Percentiles rank a stretch among this genome's conserved stretches.
Conservation (phyloP, 1,140 invertebrate genomes). For the Ips typographus region DNA sequence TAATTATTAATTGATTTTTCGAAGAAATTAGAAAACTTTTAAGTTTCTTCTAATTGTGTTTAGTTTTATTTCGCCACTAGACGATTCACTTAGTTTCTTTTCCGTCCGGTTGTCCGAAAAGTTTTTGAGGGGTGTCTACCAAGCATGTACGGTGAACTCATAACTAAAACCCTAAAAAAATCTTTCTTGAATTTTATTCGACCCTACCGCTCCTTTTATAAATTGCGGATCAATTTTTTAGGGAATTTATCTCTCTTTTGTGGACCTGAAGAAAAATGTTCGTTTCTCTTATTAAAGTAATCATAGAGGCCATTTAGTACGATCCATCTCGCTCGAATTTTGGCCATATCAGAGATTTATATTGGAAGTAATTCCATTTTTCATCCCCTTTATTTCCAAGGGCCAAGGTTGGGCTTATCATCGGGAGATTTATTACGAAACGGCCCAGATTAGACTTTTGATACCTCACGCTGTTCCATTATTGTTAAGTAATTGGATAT, state of each 20-base stretch:
- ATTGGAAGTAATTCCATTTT: slow-evolving; percentile 35
- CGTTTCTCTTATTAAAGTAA: slow-evolving; percentile 37
- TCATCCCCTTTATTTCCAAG: slow-evolving; percentile 32
- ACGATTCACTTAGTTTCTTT: too few species aligned
- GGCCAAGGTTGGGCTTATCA: slow-evolving; percentile 32
- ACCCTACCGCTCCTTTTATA: slow-evolving; percentile 22
- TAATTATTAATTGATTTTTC: slow-evolving; percentile 22
- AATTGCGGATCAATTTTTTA: slow-evolving; percentile 37
- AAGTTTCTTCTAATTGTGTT: slow-evolving; percentile 5
- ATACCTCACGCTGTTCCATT: not conserved
- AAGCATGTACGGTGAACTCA: too few species aligned
- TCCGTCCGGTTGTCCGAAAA: not conserved
- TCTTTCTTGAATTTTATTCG: slow-evolving; percentile 9
- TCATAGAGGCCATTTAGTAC: slow-evolving; percentile 36
- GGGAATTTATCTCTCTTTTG: slow-evolving; percentile 35
- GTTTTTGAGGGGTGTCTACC: too few species aligned
- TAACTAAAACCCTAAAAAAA: not conserved
- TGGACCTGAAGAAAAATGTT: slow-evolving; percentile 31
- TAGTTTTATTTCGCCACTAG: slow-evolving; percentile 3
- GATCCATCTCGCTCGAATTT: slow-evolving; percentile 35
- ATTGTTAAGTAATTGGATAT: slow-evolving; percentile 24
- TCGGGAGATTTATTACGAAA: slow-evolving; percentile 19
- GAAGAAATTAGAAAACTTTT: slow-evolving; percentile 11
- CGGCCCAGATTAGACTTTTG: slow-evolving; percentile 20
- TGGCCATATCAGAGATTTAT: slow-evolving; percentile 36